Evolutionary conservation across 2,797 vertebrate species (phyloP).

Genomic region (Rhabdomys pumilio): DNA sequence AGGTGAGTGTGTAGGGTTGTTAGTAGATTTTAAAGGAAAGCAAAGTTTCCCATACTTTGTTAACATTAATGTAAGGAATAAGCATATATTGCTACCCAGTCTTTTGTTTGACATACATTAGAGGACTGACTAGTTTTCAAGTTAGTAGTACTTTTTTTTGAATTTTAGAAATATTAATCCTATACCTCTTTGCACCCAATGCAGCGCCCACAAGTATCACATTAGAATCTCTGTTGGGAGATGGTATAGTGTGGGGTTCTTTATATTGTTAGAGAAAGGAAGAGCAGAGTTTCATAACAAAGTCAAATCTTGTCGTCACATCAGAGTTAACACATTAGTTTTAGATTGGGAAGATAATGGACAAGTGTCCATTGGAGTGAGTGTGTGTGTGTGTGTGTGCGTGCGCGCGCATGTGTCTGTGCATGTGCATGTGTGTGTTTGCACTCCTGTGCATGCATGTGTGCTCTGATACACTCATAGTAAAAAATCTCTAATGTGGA

Average conservation of each 20-base stretch:
- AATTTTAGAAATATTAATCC: conserved; percentile 22
- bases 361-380: background rate
- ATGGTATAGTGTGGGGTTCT: conserved; percentile 24
- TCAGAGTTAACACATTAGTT: background rate
- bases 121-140: conserved; percentile 14
- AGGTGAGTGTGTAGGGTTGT: background rate
- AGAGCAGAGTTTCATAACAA: background rate
- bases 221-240: background rate
- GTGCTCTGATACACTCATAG: background rate
- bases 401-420: background rate
- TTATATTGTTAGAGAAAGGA: background rate
- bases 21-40: background rate
- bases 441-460: background rate
- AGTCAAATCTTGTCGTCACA: conserved; percentile 42
- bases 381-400: background rate
- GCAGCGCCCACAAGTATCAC: background rate
- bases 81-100: background rate
- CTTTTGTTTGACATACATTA: background rate
- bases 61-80: conserved; percentile 14
- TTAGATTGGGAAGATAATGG: background rate
- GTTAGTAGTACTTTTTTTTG: background rate
- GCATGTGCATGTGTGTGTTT: background rate
- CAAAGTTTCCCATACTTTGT: background rate
- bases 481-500: background rate
- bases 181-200: background rate